phyloP scores from a whole-genome alignment of 2,888 invertebrate genomes.

The Orchestes rusci region DNA sequence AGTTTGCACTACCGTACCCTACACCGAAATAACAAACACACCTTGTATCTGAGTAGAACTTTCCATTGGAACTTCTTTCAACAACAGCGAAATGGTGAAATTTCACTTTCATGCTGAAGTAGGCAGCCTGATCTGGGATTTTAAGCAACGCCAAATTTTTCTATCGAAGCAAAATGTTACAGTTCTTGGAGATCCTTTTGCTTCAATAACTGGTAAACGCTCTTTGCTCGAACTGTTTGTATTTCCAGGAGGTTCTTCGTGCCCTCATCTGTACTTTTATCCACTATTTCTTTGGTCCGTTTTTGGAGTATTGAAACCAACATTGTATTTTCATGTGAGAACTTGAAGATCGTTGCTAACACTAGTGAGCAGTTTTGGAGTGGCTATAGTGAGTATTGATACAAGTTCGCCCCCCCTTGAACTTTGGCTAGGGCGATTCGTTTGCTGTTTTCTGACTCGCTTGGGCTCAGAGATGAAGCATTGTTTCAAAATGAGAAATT shows the following conservation, averaged over 20 bases:
- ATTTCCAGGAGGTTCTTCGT: background rate
- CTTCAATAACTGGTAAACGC: background rate
- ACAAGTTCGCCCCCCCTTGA: too few species aligned
- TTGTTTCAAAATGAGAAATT: too few species aligned
- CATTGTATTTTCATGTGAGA: background rate
- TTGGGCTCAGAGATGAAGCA: too few species aligned
- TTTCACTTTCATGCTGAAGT: constrained; percentile 4
- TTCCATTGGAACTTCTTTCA: constrained; percentile 3
- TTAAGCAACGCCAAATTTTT: background rate
- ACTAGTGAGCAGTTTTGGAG: too few species aligned
- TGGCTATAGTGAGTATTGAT: background rate
- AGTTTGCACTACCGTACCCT: too few species aligned
- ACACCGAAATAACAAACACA: too few species aligned
- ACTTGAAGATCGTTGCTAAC: too few species aligned
- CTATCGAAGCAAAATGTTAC: background rate
- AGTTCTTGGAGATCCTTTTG: background rate
- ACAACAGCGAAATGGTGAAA: constrained; percentile 6
- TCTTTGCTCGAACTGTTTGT: background rate
- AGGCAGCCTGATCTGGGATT: constrained; percentile 2
- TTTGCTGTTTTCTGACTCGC: too few species aligned
- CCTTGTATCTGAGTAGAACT: constrained; percentile 1
- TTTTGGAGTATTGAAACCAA: background rate
- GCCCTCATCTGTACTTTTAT: background rate
- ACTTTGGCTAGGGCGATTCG: too few species aligned
- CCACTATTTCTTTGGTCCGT: background rate